phyloP scores from a whole-genome alignment of 2,113 vertebrate species.

The Agelaius tricolor region DNA sequence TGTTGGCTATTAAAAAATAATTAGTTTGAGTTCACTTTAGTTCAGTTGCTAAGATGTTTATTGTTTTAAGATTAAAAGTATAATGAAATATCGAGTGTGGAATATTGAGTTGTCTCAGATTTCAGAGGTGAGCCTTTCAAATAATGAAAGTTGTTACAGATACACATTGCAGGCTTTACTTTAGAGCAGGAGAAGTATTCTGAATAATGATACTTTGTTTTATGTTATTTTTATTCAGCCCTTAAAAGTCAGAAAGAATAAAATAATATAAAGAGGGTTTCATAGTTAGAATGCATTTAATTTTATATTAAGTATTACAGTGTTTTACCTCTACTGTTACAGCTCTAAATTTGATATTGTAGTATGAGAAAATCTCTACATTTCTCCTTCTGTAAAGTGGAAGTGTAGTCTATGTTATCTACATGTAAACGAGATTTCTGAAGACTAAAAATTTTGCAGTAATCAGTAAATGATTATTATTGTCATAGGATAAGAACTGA shows the following conservation, averaged over 20 bases:
- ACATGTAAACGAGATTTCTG: background rate
- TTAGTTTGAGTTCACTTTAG: background rate
- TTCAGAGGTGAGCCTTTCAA: background rate
- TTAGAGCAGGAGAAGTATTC: background rate
- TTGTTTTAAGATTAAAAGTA: background rate
- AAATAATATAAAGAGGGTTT: background rate
- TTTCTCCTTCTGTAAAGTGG: background rate
- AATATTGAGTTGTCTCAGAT: background rate
- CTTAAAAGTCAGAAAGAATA: background rate
- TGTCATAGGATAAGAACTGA: background rate
- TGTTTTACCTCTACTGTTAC: background rate
- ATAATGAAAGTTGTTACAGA: background rate
- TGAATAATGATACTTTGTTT: background rate
- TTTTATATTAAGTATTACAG: background rate
- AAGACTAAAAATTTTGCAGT: background rate
- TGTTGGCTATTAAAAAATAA: background rate
- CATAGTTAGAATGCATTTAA: background rate
- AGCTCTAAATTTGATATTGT: background rate
- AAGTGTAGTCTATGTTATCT: background rate
- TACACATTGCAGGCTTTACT: background rate
- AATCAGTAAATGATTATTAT: background rate
- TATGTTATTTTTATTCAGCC: background rate
- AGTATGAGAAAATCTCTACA: background rate
- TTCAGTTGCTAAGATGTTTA: background rate
- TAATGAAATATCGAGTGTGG: background rate